Base-by-base conservation (phyloP, 2,113 vertebrate genomes). In the Progne subis region DNA sequence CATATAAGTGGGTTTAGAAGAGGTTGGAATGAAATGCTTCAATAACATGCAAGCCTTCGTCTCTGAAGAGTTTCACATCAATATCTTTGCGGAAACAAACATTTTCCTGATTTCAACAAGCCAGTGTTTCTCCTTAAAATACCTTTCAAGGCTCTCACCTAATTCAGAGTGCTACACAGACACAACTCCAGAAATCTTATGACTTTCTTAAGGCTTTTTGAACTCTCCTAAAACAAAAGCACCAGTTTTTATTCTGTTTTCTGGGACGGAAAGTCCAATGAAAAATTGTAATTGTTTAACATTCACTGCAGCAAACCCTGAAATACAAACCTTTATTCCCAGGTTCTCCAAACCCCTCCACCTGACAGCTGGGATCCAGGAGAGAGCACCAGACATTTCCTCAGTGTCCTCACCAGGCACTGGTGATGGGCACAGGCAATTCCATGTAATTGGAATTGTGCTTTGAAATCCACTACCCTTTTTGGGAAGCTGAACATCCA, bases 61-160 rank as follows among this genome's bases (percentile, higher is more conserved):
- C n/a, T 92, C 77, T 81, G 60, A 65, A 86, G 63, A 77, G 37
- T 47, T 92, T 77, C 84, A 55, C 50, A n/a, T 88, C 82, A 88
- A 41, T 70, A 50, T 24, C 31, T 84, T 89, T 49, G 43, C 59
- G 68, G 55, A 91, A 91, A 80, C 21, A 76, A 85, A 69, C 12
- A 26, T 43, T 55, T 79, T 94, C 55, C 44, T 82, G 37, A 80
- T 77, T 95, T 83, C 59, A 77, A 23, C 49, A 86, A 12, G n/a
- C 28, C 46, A 44, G 4, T 39, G 16, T 41, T 96, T 90, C 86
- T 83, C 71, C 67, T 86, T 59, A 86, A 83, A 83, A 69, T 18
- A 86, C 32, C 31, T 83, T 86, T 81, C n/a, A 50, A 39, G 29
- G 12, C 17, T 74, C 64, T 81, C 63, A 20, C 16, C 32, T 92